phyloP scores from a whole-genome alignment of 2,113 vertebrate genomes.

The Oceanites oceanicus region DNA sequence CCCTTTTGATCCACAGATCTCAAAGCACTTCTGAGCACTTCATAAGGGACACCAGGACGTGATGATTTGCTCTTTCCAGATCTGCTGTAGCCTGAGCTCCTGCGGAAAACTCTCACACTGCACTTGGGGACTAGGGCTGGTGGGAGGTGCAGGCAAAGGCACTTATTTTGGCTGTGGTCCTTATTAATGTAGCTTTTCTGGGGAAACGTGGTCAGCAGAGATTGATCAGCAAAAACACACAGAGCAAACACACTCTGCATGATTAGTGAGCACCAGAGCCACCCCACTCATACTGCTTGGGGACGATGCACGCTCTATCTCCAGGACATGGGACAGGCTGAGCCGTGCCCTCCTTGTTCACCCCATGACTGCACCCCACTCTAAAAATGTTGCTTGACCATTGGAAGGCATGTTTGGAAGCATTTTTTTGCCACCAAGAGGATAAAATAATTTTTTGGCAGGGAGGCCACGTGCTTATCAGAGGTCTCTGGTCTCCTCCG shows the following conservation, averaged over 20 bases:
- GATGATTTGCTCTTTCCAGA: not conserved
- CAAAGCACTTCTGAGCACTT: not conserved
- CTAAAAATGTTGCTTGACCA: not conserved
- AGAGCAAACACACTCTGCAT: not conserved
- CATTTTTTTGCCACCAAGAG: not conserved
- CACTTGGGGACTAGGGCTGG: not conserved
- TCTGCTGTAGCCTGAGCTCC: not conserved
- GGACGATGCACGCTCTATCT: fast-evolving
- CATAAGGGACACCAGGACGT: not conserved
- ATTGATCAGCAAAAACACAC: not conserved
- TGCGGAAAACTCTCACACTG: not conserved
- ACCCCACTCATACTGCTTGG: too few relatives aligned
- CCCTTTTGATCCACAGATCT: not conserved
- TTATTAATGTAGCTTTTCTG: not conserved
- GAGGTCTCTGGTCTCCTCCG: not conserved
- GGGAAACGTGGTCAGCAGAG: not conserved
- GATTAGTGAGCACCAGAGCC: not conserved
- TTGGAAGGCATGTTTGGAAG: not conserved
- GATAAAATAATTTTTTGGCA: not conserved
- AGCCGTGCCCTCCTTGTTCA: fast-evolving
- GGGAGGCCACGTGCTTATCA: fast-evolving
- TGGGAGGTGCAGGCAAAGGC: not conserved
- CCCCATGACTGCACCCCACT: not conserved
- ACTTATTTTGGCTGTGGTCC: not conserved
- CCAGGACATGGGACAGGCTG: not conserved